A percentile compares a stretch with the other conserved stretches of the same genome.
Evolutionary conservation across 2,113 vertebrate species (phyloP).

Genomic region (Brachirus orientalis): DNA sequence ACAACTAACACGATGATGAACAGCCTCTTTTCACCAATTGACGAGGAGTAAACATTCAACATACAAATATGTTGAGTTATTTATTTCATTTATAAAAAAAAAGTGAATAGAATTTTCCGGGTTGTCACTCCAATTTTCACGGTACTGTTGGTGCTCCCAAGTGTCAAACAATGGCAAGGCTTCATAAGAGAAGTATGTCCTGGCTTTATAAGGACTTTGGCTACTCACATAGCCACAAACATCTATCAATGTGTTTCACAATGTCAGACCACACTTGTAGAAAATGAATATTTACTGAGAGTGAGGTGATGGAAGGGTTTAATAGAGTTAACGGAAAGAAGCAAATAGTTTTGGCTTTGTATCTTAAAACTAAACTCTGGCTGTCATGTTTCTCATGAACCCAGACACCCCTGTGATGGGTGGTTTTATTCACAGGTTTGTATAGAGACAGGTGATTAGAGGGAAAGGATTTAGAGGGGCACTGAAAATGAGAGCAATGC

Average conservation of each 20-base stretch:
- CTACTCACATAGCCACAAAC: conserved; percentile 18
- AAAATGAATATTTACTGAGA: conserved; percentile 24
- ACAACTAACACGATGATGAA: conserved; percentile 8
- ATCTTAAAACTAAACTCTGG: conserved; percentile 19
- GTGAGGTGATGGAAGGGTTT: conserved; percentile 5
- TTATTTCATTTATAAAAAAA: conserved; percentile 18
- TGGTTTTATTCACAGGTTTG: conserved; percentile 55
- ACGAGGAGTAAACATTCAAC: conserved; percentile 5
- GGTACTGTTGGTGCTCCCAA: neutral
- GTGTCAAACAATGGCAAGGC: conserved; percentile 17
- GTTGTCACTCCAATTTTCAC: conserved; percentile 16
- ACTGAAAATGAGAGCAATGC: conserved; percentile 41
- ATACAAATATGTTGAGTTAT: conserved; percentile 1
- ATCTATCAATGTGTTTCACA: conserved; percentile 15
- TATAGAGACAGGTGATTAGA: conserved; percentile 36
- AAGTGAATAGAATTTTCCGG: conserved; percentile 10
- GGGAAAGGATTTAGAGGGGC: conserved; percentile 14
- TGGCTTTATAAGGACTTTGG: conserved; percentile 2
- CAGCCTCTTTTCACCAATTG: neutral
- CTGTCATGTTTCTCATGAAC: conserved; percentile 31
- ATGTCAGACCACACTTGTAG: conserved; percentile 32
- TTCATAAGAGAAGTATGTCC: neutral
- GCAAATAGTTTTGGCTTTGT: conserved; percentile 25
- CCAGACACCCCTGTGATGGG: conserved; percentile 29
- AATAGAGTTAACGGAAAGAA: conserved; percentile 24